Percentiles rank a stretch among this genome's conserved stretches.
These are phyloP conservation scores for Colostygia pectinataria DNA, from an alignment of 2,888 invertebrate species.

Conservation along the genomic window DNA sequence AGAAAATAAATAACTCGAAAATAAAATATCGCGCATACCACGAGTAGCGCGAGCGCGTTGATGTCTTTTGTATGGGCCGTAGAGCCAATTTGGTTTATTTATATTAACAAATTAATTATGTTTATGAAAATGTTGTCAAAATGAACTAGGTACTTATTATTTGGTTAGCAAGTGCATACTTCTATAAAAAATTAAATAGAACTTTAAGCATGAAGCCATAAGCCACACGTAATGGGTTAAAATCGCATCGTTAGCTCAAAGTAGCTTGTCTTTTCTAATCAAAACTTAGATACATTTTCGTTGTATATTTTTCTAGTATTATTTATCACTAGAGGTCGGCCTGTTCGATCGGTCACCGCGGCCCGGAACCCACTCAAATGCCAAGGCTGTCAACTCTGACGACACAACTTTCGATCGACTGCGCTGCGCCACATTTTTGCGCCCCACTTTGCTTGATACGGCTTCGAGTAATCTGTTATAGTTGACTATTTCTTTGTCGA, in stretches of 20 bases:
- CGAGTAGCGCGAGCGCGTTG: slow-evolving; percentile 17
- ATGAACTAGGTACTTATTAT: too few species aligned
- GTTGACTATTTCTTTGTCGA: not conserved
- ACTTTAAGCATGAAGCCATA: too few species aligned
- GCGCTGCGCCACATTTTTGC: slow-evolving; percentile 78
- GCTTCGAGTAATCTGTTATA: slow-evolving; percentile 27
- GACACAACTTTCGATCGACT: slow-evolving; percentile 78
- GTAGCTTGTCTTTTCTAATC: not conserved
- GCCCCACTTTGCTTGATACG: slow-evolving; percentile 58
- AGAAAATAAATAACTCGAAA: not conserved
- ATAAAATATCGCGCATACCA: not conserved
- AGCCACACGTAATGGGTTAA: too few species aligned
- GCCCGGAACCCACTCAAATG: slow-evolving; percentile 81
- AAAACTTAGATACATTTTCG: slow-evolving; percentile 9
- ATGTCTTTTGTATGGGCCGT: slow-evolving; percentile 18
- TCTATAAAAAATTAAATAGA: too few species aligned
- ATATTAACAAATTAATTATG: not conserved
- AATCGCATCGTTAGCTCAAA: too few species aligned
- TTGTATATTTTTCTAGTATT: slow-evolving; percentile 19
- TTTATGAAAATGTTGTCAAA: too few species aligned
- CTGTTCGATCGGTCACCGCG: slow-evolving; percentile 58
- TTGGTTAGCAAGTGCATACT: too few species aligned
- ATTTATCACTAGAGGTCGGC: slow-evolving; percentile 51
- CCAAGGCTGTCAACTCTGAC: slow-evolving; percentile 82
- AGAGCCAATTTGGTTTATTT: not conserved